These are phyloP conservation scores for Dipodomys ordii DNA, from an alignment of 2,113 vertebrate genomes.

Conservation along the genomic window DNA sequence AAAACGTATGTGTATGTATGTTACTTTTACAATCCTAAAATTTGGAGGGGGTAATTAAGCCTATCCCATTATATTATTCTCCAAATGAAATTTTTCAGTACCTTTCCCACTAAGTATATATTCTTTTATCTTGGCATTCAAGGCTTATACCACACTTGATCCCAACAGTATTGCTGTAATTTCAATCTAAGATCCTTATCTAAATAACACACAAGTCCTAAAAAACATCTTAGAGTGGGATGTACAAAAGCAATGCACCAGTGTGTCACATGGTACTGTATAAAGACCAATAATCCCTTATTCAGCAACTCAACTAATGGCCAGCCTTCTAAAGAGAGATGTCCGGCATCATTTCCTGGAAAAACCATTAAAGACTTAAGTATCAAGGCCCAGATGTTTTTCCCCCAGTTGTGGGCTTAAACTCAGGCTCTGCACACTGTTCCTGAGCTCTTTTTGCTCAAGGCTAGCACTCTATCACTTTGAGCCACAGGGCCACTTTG, in stretches of 20 bases:
- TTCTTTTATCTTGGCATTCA: not conserved
- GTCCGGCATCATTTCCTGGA: not conserved
- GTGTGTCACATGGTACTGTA: not conserved
- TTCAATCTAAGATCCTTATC: constrained; percentile 5
- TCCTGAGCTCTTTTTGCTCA: too few relatives aligned
- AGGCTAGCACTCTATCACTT: too few relatives aligned
- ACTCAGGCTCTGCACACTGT: too few relatives aligned
- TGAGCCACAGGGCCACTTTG: too few relatives aligned
- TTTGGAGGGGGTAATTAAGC: not conserved
- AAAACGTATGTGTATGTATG: not conserved
- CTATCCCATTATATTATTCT: not conserved
- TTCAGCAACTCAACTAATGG: constrained; percentile 18
- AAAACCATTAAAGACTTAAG: constrained; percentile 11
- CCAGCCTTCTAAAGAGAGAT: not conserved
- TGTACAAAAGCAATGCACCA: constrained; percentile 33
- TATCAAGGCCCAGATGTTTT: not conserved
- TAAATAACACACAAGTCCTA: not conserved
- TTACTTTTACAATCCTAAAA: constrained; percentile 39
- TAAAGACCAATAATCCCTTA: constrained; percentile 19
- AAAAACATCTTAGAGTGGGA: constrained; percentile 33
- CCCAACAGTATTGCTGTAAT: not conserved
- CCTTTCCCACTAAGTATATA: not conserved
- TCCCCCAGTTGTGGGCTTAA: too few relatives aligned
- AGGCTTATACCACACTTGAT: not conserved
- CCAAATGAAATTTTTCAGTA: constrained; percentile 31